Base-by-base conservation (phyloP, 2,113 vertebrate species). In the Callopanchax toddi region DNA sequence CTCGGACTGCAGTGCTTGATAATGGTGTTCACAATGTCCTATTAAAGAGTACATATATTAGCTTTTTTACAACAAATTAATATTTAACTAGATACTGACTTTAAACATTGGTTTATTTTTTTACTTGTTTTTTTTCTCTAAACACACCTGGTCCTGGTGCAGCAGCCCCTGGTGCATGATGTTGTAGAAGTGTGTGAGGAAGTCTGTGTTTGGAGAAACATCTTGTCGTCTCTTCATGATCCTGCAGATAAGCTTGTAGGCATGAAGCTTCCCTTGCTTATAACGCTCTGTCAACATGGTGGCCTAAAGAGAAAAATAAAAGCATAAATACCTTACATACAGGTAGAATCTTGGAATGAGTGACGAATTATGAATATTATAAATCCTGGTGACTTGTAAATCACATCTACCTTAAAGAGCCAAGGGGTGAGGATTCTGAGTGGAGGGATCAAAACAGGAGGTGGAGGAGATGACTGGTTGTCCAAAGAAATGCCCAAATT, bases 21-120 rank as follows among this genome's bases (percentile, higher is more conserved):
- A 86, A 99, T 98, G 82, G 96, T 99, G 91, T 99, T 99, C 71
- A 99, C 97, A 81, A 99, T 98, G 88, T 99, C 97, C 97, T 99
- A 87, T 10, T n/a, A 60, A 64, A 26, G 7, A 29, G 6, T 4
- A 53, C 26, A 53, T 1, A 20, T 2, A 9, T 20, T 1, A 50
- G 15, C n/a, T n/a, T n/a, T n/a, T n/a, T n/a, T n/a, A n/a, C n/a
- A n/a, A n/a, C n/a, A n/a, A n/a, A n/a, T n/a, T n/a, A n/a, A n/a
- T n/a, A 32, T 32, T 32, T 32, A 32, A 32, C 10, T 32, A 32
- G 29, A 32, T 32, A 13, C 36, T 3, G 12, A 11, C 12, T 37
- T 37, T 37, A 2, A 37, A 37, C 4, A 37, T 13, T 13, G 12
- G 2, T 11, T 37, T 8, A 32, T 32, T 9, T 32, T 32, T n/a